phyloP scores from a whole-genome alignment of 2,888 invertebrate genomes.

The Ligdia adustata region DNA sequence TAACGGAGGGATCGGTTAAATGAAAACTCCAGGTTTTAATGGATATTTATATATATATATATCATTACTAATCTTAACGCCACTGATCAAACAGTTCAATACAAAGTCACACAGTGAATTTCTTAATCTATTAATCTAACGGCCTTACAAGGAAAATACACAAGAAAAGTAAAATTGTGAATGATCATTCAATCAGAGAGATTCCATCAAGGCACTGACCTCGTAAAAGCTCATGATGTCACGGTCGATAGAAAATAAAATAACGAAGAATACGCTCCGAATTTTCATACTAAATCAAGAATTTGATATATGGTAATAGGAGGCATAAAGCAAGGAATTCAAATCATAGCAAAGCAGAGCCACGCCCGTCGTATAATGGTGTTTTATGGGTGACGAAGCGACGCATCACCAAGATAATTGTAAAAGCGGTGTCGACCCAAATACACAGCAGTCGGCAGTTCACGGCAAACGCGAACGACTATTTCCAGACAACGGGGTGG shows the following conservation, averaged over 20 bases:
- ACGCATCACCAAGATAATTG: conserved; percentile 71
- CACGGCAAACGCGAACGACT: conserved; percentile 64
- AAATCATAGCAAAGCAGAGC: conserved; percentile 33
- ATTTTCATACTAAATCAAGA: conserved; percentile 11
- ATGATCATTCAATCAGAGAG: neutral
- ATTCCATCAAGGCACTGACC: conserved; percentile 1
- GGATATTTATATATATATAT: conserved; percentile 4
- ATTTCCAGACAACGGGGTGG: conserved; percentile 69
- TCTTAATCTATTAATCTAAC: neutral
- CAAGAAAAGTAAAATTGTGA: neutral
- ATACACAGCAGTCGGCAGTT: conserved; percentile 67
- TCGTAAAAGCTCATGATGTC: conserved; percentile 9
- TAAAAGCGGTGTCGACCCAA: conserved; percentile 73
- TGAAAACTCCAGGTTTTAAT: conserved; percentile 39
- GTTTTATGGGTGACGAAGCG: conserved; percentile 58
- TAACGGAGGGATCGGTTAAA: conserved; percentile 43
- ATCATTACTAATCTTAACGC: neutral
- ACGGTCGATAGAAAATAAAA: conserved; percentile 10
- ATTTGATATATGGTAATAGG: conserved; percentile 23
- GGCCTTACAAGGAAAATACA: neutral
- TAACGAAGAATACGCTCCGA: conserved; percentile 3
- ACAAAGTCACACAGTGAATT: no score
- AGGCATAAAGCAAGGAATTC: conserved; percentile 24
- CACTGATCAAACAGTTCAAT: no score
- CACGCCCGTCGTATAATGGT: conserved; percentile 44